Evolutionary conservation across 2,888 invertebrate species (phyloP), one percentile per base, ranked within the genome.

Genomic region (Elmis aenea): DNA sequence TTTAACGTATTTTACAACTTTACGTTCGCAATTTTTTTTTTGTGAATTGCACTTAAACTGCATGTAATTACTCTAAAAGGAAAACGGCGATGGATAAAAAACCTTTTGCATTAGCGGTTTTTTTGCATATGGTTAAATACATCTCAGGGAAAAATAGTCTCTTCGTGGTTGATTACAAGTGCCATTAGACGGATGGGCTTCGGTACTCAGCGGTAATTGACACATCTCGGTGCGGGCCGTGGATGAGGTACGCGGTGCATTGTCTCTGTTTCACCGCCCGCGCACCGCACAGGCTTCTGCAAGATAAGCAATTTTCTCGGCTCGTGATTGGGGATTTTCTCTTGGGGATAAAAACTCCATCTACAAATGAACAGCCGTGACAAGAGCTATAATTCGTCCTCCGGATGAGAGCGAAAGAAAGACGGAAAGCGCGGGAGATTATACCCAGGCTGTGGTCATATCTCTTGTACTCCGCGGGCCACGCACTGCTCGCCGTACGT

Each of bases 341-440:
- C 75, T 61, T 56, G 76, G 75, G 76, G 72, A 72, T 74, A 73
- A 75, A 75, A 77, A 76, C 76, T 77, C 77, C 76, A 77, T 77
- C 77, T 76, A 76, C 77, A 77, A 77, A 77, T 77, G 77, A 77
- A 77, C 77, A 75, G 73, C 74, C 77, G 76, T 77, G 77, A 77
- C 77, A 76, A 76, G 76, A 73, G 76, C 75, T 73, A 77, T 77
- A 76, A 77, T 77, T 77, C 74, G 73, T 73, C 70, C 67, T 62
- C 61, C 61, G 64, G 62, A 61, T 60, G 63, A 63, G 62, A 60
- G 61, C 58, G 58, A 59, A 59, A 61, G 63, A 61, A 62, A 61
- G 59, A 59, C 57, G 53, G 55, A 51, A 51, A 48, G 46, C 45
- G 46, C 48, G 42, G 45, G 55, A 58, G 58, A 58, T 58, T 58